Base-by-base conservation (phyloP, 2,888 invertebrate species). In the Lasioglossum villosulum region DNA sequence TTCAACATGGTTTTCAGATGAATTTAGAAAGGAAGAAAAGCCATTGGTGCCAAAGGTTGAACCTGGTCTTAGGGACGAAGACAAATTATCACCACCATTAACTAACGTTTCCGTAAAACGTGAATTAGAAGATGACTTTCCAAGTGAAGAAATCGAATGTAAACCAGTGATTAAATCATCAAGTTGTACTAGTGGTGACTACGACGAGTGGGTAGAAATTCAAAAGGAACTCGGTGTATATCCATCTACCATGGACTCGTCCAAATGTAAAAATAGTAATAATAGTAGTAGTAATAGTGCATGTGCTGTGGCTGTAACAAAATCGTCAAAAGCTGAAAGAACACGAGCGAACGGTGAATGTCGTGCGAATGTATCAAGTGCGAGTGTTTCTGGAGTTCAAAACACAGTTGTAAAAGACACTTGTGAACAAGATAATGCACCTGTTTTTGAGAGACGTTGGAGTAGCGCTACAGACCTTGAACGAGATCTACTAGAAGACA, bases 151-250 rank as follows among this genome's bases (percentile, higher is more conserved):
- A 12, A 86, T 92, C 48, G 94, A 95, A 75, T 92, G 93, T n/a
- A 94, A 94, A 87, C 89, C 92, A 48, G 78, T 91, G 84, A 91
- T 93, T 68, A 93, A 94, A 75, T 91, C 94, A 30, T 90, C 94
- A 73, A 93, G 91, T 82, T 93, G 94, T 84, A 91, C 93, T 34
- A 94, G 93, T 85, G 95, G 95, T 85, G 96, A 96, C 83, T 96
- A 96, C 90, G 97, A 97, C 92, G 97, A 97, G 92, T 97, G 97
- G 97, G 95, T 97, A 66, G 97, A 97, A 88, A 96, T 97, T 81
- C 97, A 97, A 90, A 96, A 97, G 78, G 97, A 97, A 91, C 94
- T 97, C 4, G 96, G 96, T 80, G 95, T 95, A 66, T 95, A 95
- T 90, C 93, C 93, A 79, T 88, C 93, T 83, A 85, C 89, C 80